Evolutionary conservation across 1,140 invertebrate species (phyloP), one percentile per base, ranked within the genome.

Genomic region (Elysia chlorotica): DNA sequence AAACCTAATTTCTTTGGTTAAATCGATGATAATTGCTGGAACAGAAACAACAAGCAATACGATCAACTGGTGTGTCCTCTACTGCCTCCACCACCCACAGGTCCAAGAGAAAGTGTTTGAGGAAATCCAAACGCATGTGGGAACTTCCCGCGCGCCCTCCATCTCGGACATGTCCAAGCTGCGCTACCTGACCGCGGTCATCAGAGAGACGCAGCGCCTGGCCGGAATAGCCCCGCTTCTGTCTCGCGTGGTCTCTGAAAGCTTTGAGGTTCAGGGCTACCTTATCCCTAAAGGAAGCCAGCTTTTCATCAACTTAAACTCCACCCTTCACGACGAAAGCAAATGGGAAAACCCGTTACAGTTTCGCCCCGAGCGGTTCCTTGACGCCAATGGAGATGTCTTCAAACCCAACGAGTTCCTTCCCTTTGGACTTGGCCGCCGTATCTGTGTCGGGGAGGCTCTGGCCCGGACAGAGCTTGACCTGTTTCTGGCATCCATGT

Each of bases 81-180:
- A 92, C 76, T 91, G 97, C 89, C 92, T 93, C 0, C 83, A 90
- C n/a, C 84, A 95, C 87, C 92, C 91, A 14, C 87, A 92, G 2
- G 90, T 93, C 0, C 94, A 95, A 82, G 89, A 88, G 25, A 91
- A 91, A 21, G 92, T 97, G 0, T 94, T 95, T 86, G 92, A 95
- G 61, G 96, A 98, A 86, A 88, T 98, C 30, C 94, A 97, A 76
- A 37, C 73, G 65, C 92, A 96, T 0, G 91, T 98, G 19, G 96
- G 95, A 33, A 90, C 91, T 33, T 56, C 79, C 6, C 90, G 94
- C 25, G 87, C 94, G 79, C 95, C 95, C 0, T 48, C 65, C 10
- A 41, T 66, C 10, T 14, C n/a, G 41, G 37, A 66, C 37, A 66
- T 17, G 33, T 25, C 5, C 21, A 66, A 66, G 38, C 65, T 66